Evolutionary conservation across 64 coral and sea anemone species (phyloP).

Genomic region (Montipora capricornis): DNA sequence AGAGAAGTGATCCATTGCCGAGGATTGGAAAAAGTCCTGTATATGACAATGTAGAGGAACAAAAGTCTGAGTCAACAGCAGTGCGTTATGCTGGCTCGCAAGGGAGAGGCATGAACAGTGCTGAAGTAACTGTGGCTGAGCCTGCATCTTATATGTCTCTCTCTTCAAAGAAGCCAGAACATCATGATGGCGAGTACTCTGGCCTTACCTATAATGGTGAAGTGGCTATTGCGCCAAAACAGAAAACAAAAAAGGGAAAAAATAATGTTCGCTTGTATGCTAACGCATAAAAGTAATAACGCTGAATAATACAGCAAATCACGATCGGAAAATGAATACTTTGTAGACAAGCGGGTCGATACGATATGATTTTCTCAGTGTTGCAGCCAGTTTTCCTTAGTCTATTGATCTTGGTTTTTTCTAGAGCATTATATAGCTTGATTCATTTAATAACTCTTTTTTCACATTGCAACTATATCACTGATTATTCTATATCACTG

Average conservation of each 20-base stretch:
- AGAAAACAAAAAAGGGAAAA: background rate
- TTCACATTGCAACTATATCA: no score
- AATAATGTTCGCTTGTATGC: background rate
- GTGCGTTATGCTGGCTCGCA: background rate
- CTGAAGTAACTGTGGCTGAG: background rate
- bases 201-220: background rate
- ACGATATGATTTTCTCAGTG: no score
- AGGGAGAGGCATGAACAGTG: background rate
- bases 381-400: no score
- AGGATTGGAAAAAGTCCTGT: no score
- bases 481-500: no score
- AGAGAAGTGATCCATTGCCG: background rate
- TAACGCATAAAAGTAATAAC: background rate
- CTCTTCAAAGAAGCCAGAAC: background rate
- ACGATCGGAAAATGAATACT: no score
- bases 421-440: no score
- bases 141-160: slow-evolving; percentile 3
- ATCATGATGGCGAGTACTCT: background rate
- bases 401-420: no score
- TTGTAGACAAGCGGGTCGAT: no score
- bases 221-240: background rate
- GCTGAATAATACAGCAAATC: no score
- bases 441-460: no score
- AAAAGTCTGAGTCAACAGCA: background rate
- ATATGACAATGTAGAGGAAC: background rate